These are phyloP conservation scores for Ephestia elutella DNA, from an alignment of 1,140 invertebrate genomes.

Conservation along the genomic window DNA sequence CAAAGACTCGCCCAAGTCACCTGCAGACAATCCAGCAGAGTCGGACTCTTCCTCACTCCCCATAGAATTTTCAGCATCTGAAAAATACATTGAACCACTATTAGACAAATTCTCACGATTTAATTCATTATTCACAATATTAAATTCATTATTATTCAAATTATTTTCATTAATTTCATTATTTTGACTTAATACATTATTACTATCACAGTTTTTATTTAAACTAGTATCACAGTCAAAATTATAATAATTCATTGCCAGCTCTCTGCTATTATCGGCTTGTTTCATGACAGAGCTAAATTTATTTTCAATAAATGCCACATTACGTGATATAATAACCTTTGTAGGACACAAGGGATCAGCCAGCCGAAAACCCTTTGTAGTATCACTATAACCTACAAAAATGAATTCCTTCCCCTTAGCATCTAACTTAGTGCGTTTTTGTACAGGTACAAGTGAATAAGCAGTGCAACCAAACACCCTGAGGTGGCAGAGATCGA, in stretches of 20 bases:
- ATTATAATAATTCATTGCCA: not conserved
- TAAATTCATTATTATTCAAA: not conserved
- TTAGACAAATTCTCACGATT: not conserved
- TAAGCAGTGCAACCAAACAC: too few relatives aligned
- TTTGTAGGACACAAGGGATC: too few relatives aligned
- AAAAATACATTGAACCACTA: not conserved
- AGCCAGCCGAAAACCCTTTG: constrained; percentile 15
- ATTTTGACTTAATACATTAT: not conserved
- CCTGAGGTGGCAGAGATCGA: constrained; percentile 6
- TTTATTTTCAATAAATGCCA: constrained; percentile 15
- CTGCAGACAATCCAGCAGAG: too few relatives aligned
- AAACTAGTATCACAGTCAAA: not conserved
- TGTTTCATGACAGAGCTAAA: not conserved
- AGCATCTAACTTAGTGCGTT: not conserved
- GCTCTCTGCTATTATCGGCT: not conserved
- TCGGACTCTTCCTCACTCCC: not conserved
- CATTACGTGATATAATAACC: constrained; percentile 8
- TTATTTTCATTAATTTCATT: not conserved
- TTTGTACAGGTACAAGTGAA: too few relatives aligned
- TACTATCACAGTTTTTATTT: not conserved
- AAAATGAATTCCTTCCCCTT: constrained; percentile 24
- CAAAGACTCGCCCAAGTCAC: too few relatives aligned
- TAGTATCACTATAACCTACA: constrained; percentile 16
- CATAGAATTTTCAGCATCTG: not conserved
- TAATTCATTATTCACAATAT: not conserved